Conservation (phyloP, 1,140 invertebrate species). For the Triops longicaudatus region DNA sequence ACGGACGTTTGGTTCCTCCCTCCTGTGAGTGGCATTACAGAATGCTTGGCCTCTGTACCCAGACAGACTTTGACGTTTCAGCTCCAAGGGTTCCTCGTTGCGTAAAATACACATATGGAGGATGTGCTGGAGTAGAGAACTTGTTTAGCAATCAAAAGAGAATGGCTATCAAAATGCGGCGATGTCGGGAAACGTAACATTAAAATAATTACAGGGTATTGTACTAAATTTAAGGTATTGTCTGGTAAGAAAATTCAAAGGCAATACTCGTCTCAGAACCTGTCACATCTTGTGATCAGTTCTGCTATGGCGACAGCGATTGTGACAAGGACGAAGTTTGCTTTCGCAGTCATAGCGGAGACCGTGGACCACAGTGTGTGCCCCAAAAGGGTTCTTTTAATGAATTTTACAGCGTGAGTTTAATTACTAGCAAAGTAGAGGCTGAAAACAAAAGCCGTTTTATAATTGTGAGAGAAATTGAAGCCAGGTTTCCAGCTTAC, state of each 20-base stretch:
- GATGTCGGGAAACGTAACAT: conserved; percentile 26
- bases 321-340: neutral
- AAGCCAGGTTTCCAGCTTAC: neutral
- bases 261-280: neutral
- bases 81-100: conserved; percentile 24
- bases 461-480: conserved; percentile 53
- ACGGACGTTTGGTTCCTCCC: neutral
- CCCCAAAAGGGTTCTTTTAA: neutral
- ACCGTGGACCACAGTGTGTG: neutral
- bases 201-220: neutral
- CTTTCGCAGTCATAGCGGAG: neutral
- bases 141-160: conserved; percentile 34
- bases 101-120: conserved; percentile 35
- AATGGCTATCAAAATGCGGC: conserved; percentile 33
- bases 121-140: conserved; percentile 39
- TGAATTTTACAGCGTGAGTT: neutral
- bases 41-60: conserved; percentile 25
- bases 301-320: neutral
- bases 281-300: neutral
- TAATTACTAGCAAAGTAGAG: neutral
- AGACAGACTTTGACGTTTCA: conserved; percentile 25
- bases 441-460: neutral
- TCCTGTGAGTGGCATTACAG: neutral
- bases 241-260: neutral
- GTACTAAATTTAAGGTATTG: neutral